These are phyloP conservation scores for Petrocephalus sullivani DNA, from an alignment of 2,797 vertebrate species.

Conservation along the genomic window DNA sequence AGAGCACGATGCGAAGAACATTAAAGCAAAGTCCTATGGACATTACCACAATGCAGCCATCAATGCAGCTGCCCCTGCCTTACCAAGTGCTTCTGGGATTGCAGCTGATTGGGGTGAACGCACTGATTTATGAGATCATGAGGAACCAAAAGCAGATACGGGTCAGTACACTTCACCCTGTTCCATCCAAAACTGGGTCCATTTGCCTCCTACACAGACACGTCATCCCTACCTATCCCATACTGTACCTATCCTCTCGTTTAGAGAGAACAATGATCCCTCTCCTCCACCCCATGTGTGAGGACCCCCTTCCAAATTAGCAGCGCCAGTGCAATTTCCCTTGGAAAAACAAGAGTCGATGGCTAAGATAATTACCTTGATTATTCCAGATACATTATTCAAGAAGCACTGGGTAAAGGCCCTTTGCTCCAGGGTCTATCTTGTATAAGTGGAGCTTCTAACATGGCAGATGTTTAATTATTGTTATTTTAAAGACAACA, in stretches of 20 bases:
- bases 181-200: not conserved
- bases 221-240: not conserved
- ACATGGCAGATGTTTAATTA: constrained; percentile 67
- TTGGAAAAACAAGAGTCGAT: constrained; percentile 52
- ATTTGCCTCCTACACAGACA: constrained; percentile 19
- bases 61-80: not conserved
- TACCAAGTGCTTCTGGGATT: not conserved
- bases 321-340: constrained; percentile 62
- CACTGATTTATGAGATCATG: not conserved
- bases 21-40: not conserved
- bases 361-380: constrained; percentile 67
- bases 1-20: not conserved
- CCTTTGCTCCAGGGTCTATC: constrained; percentile 55
- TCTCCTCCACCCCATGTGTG: constrained; percentile 9
- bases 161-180: not conserved
- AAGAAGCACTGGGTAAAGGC: constrained; percentile 48
- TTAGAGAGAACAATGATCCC: constrained; percentile 35
- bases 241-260: constrained; percentile 16
- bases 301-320: constrained; percentile 53
- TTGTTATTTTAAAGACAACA: constrained; percentile 56
- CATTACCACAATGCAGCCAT: not conserved
- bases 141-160: not conserved
- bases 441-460: constrained; percentile 63
- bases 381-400: constrained; percentile 62
- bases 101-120: not conserved